phyloP scores from a whole-genome alignment of 2,888 invertebrate genomes.

The Cephalotes varians region DNA sequence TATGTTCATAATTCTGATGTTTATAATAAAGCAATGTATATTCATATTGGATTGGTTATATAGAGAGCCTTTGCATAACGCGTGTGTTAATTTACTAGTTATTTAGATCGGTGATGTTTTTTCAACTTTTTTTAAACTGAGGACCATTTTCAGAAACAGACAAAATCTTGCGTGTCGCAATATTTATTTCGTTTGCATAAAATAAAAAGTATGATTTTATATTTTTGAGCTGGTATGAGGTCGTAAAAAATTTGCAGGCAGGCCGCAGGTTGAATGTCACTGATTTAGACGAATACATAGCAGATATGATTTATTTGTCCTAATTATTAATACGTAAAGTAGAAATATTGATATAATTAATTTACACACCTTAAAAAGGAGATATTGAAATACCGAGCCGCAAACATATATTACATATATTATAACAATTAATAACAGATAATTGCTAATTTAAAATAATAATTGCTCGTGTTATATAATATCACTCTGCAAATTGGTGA shows the following conservation, averaged over 20 bases:
- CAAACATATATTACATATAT: neutral
- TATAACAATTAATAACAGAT: neutral
- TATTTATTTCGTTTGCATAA: no score
- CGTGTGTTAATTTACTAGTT: neutral
- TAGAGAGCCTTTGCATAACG: neutral
- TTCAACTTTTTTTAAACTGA: no score
- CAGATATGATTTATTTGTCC: neutral
- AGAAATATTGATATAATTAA: slow-evolving; percentile 1
- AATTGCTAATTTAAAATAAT: slow-evolving; percentile 19
- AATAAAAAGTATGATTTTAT: no score
- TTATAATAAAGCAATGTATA: neutral
- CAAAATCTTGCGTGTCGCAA: no score
- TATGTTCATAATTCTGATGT: neutral
- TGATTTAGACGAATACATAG: neutral
- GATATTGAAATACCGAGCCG: neutral
- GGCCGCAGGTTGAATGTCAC: no score
- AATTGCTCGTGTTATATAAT: neutral
- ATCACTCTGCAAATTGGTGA: neutral
- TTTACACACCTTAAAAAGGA: neutral
- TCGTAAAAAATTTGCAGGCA: no score
- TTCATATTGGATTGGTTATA: neutral
- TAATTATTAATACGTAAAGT: slow-evolving; percentile 15
- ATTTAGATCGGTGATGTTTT: no score
- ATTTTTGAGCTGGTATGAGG: no score
- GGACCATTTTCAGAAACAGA: no score